Base-by-base conservation (phyloP, 2,797 vertebrate species). In the Enteromius unitaeniatus region DNA sequence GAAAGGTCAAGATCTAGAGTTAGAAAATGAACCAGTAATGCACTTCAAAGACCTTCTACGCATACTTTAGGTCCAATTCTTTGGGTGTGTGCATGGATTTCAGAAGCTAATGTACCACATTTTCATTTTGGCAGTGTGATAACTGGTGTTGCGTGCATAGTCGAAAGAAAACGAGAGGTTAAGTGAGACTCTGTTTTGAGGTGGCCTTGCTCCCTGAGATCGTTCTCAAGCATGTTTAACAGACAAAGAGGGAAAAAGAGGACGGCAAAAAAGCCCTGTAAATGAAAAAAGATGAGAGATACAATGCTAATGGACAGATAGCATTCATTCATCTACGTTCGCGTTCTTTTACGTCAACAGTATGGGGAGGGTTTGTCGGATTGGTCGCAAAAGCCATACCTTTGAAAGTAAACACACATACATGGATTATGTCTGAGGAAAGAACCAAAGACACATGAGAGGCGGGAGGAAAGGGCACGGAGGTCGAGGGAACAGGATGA, bases 1-100 rank as follows among this genome's bases (percentile, higher is more conserved):
- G 95, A 91, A 94, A 95, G 93, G 93, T 96, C 91, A 79, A 89
- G 87, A 93, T 88, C 40, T 9, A 31, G 42, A 65, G 62, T 89
- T 79, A 95, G 84, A 84, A 83, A 91, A 83, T 3, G 40, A 77
- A 78, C 47, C 42, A 53, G 37, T 23, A 51, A 40, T 73, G 8
- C 37, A 72, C 17, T 60, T 17, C 17, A 78, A 76, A 53, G 26
- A 78, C 73, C 28, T 70, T 67, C 81, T 81, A 58, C 45, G 74
- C 28, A 73, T 78, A 73, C 79, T 82, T 72, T 78, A 14, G 49
- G 19, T 82, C 55, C 55, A 53, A 67, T 81, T 65, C 28, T 65
- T 65, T 65, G 62, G 15, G 9, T 84, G 53, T 78, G 58, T 78
- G 14, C 51, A 83, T 72, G 49, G 17, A 68, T 55, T 74, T 81